These are phyloP conservation scores for Phylloscopus whistleri DNA, from an alignment of 2,113 vertebrate species.

Conservation along the genomic window DNA sequence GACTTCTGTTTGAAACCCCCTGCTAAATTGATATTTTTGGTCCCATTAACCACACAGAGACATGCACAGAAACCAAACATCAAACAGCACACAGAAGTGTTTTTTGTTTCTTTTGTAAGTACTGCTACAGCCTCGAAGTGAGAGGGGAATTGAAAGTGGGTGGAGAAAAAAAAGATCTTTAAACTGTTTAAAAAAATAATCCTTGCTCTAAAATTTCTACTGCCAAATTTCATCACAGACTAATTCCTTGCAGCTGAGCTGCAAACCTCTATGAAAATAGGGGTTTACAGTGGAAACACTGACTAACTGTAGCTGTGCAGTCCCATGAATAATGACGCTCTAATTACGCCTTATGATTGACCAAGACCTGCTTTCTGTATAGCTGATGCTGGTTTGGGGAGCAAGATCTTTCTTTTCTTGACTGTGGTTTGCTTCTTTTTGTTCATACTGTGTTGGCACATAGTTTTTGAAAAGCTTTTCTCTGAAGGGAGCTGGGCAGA, in stretches of 20 bases:
- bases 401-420: neutral
- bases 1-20: neutral
- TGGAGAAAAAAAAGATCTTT: neutral
- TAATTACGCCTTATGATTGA: slow-evolving; percentile 51
- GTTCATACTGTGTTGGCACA: slow-evolving; percentile 34
- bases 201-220: neutral
- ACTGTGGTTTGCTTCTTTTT: slow-evolving; percentile 55
- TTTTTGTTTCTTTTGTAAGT: neutral
- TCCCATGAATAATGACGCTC: neutral
- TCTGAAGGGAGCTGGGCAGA: slow-evolving; percentile 49
- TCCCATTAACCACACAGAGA: neutral
- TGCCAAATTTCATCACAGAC: slow-evolving; percentile 39
- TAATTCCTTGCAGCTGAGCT: slow-evolving; percentile 62
- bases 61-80: neutral
- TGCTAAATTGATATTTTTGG: neutral
- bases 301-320: slow-evolving; percentile 56
- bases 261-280: slow-evolving; percentile 40
- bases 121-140: neutral
- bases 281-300: slow-evolving; percentile 60
- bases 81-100: neutral
- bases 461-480: slow-evolving; percentile 28
- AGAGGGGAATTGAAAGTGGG: neutral
- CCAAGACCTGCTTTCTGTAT: slow-evolving; percentile 1
- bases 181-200: neutral
- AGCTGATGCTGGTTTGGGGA: slow-evolving; percentile 27